Conservation (phyloP, 2,113 vertebrate species). For the Cephalopterus ornatus region DNA sequence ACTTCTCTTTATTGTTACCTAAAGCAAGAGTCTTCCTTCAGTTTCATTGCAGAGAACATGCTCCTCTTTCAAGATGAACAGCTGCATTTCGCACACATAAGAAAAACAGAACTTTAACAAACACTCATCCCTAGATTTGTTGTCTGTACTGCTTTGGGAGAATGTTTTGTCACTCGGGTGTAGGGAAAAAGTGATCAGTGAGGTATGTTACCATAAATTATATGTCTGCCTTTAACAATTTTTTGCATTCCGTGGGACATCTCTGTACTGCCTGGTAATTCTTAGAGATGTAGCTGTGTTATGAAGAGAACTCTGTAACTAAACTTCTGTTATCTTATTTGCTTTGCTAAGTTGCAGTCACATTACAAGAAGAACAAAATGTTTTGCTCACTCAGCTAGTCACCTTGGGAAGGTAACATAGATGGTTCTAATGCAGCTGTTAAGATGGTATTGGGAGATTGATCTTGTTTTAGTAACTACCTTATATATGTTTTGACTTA, state of each 20-base stretch:
- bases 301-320: background rate
- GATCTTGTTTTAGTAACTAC: background rate
- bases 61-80: background rate
- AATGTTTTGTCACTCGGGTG: background rate
- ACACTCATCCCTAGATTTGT: background rate
- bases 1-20: background rate
- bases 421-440: background rate
- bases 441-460: background rate
- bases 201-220: background rate
- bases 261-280: background rate
- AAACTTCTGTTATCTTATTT: background rate
- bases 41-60: background rate
- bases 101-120: background rate
- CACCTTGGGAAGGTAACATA: background rate
- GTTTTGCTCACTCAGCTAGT: background rate
- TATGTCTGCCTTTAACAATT: background rate
- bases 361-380: background rate
- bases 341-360: background rate
- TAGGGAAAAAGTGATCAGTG: background rate
- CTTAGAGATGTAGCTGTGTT: background rate
- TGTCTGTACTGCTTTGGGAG: background rate
- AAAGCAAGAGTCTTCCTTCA: background rate
- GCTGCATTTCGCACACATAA: background rate
- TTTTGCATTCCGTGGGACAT: background rate
- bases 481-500: background rate